Evolutionary conservation across 2,797 vertebrate species (phyloP).

Genomic region (Ispidina lecontei): DNA sequence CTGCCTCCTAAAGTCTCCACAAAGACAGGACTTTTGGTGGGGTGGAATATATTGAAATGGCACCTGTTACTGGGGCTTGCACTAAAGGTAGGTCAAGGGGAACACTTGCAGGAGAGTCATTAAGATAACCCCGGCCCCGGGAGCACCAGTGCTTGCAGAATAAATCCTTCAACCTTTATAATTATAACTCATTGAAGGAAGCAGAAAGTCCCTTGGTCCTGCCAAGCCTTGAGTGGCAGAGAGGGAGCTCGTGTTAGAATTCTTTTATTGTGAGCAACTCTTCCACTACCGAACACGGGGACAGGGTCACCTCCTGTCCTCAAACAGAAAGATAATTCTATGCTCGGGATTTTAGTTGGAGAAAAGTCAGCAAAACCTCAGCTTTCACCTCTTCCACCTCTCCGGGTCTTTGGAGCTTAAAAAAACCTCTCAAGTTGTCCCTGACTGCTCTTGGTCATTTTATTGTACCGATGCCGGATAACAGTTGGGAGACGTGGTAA

Average conservation of each 20-base stretch:
- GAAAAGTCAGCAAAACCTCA: not conserved
- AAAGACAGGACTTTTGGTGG: slow-evolving; percentile 14
- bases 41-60: not conserved
- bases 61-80: slow-evolving; percentile 4
- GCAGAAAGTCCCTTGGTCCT: not conserved
- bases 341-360: accelerated
- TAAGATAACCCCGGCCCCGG: not conserved
- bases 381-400: not conserved
- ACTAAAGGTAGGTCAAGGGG: slow-evolving; percentile 44
- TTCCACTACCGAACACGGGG: accelerated
- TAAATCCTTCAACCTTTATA: not conserved
- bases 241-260: not conserved
- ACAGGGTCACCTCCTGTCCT: accelerated
- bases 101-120: slow-evolving; percentile 10
- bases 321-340: not conserved
- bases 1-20: not conserved
- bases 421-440: slow-evolving; percentile 1
- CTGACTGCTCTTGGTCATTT: slow-evolving; percentile 31
- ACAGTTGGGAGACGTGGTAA: slow-evolving; percentile 46
- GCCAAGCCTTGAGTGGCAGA: not conserved
- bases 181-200: not conserved
- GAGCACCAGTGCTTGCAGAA: not conserved
- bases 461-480: slow-evolving; percentile 9
- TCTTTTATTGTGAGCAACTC: not conserved
- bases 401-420: not conserved